Percentiles rank a stretch among this genome's conserved stretches.
These are phyloP conservation scores for Zalophus californianus DNA, from an alignment of 2,797 vertebrate genomes.

Conservation along the genomic window DNA sequence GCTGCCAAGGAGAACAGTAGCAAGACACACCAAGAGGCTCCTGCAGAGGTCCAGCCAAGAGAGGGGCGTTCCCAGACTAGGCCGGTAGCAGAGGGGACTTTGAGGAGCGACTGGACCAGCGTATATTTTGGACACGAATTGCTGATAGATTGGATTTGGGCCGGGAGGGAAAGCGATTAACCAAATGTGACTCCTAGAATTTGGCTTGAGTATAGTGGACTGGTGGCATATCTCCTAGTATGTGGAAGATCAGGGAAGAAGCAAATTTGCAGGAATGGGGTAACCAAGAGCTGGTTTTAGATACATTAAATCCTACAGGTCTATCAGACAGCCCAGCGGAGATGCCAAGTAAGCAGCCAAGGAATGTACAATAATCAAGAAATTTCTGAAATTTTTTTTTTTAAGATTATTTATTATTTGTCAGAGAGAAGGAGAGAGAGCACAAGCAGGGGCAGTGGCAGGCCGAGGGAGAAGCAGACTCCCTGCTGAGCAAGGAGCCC, in stretches of 20 bases:
- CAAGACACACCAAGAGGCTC: not conserved
- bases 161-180: not conserved
- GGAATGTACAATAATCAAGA: not conserved
- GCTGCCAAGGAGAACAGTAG: too few species aligned
- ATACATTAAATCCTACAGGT: not conserved
- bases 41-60: not conserved
- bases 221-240: not conserved
- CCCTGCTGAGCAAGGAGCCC: too few species aligned
- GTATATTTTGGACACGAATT: not conserved
- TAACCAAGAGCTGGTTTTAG: not conserved
- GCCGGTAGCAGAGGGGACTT: accelerated
- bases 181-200: not conserved
- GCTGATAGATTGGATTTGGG: not conserved
- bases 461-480: too few species aligned
- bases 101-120: not conserved
- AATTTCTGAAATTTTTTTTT: not conserved
- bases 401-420: too few species aligned
- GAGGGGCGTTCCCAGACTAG: accelerated
- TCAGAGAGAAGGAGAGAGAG: too few species aligned
- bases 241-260: not conserved
- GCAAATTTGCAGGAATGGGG: too few species aligned
- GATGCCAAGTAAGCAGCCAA: not conserved
- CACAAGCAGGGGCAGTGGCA: too few species aligned
- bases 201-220: not conserved
- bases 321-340: not conserved